Evolutionary conservation across 2,888 invertebrate genomes (phyloP), one percentile per base, ranked within the genome.

Genomic region (Mamestra brassicae): DNA sequence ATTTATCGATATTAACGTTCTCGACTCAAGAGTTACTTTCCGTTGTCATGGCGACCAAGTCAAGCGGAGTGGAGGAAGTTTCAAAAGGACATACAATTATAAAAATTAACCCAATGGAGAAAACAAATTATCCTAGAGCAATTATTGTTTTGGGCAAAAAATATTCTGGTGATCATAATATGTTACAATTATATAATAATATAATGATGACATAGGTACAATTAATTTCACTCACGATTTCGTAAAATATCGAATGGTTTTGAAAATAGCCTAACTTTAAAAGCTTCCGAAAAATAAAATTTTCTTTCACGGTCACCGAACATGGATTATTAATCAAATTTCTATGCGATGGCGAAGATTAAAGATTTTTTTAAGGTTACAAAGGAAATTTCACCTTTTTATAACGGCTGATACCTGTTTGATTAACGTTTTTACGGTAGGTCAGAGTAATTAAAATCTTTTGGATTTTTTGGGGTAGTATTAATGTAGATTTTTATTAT

Each of bases 291-390:
- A 73, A 81, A 76, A 82, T 74, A 71, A 83, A 85, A 81, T 66
- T 80, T 74, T 60, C 76, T 55, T 81, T 81, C 76, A 86, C 83
- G 80, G 86, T 83, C 84, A 84, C 77, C 78, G 81, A 86, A 80
- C 86, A 87, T 60, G 4, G 74, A 83, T 86, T 85, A 88, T 88
- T 88, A 87, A 87, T 86, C 87, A 86, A 86, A 86, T 86, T 86
- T 86, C 85, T 79, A 81, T 81, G 75, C 78, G 79, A 81, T 84
- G 69, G 74, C 55, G 63, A 58, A 73, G 84, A 80, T 86, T 86
- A 78, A 79, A 84, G 80, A 81, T 75, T 75, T 70, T 71, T 75
- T 75, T 55, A 64, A 64, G 74, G 74, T 76, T 63, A 81, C 67
- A 86, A 86, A 80, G 75, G 76, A 84, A 84, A 76, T 68, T 81